These are phyloP conservation scores for Aegypius monachus DNA, from an alignment of 2,113 vertebrate genomes.

Conservation along the genomic window DNA sequence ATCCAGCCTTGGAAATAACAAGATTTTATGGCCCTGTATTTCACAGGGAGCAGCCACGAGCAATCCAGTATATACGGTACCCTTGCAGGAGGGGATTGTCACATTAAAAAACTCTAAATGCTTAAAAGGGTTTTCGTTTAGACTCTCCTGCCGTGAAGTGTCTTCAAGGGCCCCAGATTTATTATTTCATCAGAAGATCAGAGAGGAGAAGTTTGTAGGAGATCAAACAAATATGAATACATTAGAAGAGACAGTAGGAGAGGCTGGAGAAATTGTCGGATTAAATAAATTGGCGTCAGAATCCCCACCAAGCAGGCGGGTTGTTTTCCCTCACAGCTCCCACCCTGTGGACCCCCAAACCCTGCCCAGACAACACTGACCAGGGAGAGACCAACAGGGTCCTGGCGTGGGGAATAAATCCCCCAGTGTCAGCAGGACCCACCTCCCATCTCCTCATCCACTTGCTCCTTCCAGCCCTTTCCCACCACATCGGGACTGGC, in stretches of 20 bases:
- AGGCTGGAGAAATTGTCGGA: slow-evolving; percentile 24
- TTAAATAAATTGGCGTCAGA: neutral
- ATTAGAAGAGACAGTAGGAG: slow-evolving; percentile 49
- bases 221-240: slow-evolving; percentile 67
- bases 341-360: neutral
- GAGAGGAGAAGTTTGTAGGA: slow-evolving; percentile 54
- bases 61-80: neutral
- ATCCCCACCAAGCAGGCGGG: neutral
- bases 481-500: neutral
- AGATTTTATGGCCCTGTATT: neutral
- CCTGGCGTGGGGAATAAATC: neutral
- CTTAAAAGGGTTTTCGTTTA: slow-evolving; percentile 55
- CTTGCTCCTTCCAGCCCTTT: neutral
- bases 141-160: slow-evolving; percentile 9
- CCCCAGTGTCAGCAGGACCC: neutral
- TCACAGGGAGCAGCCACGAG: neutral
- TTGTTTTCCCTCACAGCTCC: neutral
- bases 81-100: slow-evolving; percentile 37
- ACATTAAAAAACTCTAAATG: slow-evolving; percentile 58
- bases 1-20: neutral
- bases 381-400: neutral
- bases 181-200: slow-evolving; percentile 67
- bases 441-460: neutral
- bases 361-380: neutral
- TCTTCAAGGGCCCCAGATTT: slow-evolving; percentile 59